Conservation (phyloP, 1,140 invertebrate genomes). For the Ceratina australensis region DNA sequence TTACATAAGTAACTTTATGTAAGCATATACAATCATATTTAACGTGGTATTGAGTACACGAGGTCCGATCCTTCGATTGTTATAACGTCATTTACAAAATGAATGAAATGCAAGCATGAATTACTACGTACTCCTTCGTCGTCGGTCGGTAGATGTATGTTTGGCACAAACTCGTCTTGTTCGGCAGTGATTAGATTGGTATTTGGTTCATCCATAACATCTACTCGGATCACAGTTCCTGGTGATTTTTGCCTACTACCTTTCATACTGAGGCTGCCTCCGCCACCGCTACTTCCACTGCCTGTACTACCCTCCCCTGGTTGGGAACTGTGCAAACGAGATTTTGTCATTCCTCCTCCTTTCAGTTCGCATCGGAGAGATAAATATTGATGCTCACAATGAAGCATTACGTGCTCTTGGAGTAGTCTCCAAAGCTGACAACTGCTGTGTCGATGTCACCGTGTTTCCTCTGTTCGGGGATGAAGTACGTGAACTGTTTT, state of each 20-base stretch:
- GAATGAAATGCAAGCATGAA: no score
- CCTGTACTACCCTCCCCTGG: conserved; percentile 75
- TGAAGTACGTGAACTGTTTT: conserved; percentile 76
- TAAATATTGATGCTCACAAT: conserved; percentile 65
- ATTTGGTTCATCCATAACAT: conserved; percentile 73
- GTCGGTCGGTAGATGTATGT: conserved; percentile 73
- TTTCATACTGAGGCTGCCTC: conserved; percentile 66
- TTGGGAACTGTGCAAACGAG: conserved; percentile 55
- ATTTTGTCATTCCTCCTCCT: background rate
- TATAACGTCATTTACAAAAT: no score
- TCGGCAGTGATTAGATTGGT: conserved; percentile 70
- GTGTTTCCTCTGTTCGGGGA: conserved; percentile 74
- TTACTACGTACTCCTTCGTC: conserved; percentile 70
- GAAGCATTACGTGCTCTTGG: conserved; percentile 74
- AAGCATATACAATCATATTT: conserved; percentile 34
- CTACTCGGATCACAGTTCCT: conserved; percentile 71
- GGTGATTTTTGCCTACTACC: conserved; percentile 74
- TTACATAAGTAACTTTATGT: conserved; percentile 53
- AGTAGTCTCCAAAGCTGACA: conserved; percentile 68
- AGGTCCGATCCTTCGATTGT: background rate
- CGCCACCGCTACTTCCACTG: conserved; percentile 63
- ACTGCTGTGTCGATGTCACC: conserved; percentile 66
- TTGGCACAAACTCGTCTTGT: conserved; percentile 73
- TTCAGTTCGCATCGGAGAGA: conserved; percentile 13
- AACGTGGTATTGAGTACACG: background rate